A percentile compares a stretch with the other conserved stretches of the same genome.
phyloP scores from a whole-genome alignment of 2,113 vertebrate species.

The Bubalus kerabau region DNA sequence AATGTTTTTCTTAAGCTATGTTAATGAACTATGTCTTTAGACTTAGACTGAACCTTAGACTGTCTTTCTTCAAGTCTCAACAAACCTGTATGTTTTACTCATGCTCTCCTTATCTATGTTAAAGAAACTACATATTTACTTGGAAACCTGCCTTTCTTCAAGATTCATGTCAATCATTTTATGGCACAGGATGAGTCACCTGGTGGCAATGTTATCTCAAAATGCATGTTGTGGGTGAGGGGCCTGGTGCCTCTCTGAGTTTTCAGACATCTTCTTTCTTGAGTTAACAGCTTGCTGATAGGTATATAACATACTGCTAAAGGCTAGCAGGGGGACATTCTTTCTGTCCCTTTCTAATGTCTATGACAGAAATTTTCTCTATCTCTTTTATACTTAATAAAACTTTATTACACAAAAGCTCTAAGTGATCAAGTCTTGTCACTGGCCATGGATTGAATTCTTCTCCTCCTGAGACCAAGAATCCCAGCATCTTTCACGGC shows the following conservation, averaged over 20 bases:
- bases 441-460: background rate
- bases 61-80: background rate
- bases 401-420: background rate
- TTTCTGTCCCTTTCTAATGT: background rate
- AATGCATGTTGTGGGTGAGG: background rate
- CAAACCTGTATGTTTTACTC: background rate
- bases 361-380: background rate
- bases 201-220: background rate
- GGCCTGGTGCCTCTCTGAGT: background rate
- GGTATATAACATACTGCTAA: background rate
- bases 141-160: background rate
- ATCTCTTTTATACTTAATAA: background rate
- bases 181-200: background rate
- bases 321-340: background rate
- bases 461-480: background rate
- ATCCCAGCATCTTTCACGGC: background rate
- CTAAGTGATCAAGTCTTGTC: background rate
- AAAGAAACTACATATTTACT: background rate
- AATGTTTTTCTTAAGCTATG: background rate
- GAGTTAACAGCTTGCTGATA: background rate
- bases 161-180: background rate
- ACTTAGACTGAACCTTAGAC: background rate
- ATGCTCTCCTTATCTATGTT: background rate
- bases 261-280: background rate
- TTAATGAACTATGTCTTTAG: background rate